Base-by-base conservation (phyloP, 2,888 invertebrate genomes). In the Oligia fasciuncula region DNA sequence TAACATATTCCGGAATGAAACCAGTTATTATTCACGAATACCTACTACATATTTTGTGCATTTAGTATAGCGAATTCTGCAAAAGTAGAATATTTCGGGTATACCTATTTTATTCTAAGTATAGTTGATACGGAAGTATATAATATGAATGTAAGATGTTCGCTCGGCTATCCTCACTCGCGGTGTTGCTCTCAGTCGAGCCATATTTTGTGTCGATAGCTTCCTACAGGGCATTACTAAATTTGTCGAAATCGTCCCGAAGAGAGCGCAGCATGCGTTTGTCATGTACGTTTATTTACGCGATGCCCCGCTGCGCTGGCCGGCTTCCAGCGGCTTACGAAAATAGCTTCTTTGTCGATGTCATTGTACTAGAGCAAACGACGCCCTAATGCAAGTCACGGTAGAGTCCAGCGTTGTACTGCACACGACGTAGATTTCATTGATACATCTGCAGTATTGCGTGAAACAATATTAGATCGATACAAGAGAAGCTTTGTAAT, bases 301-400 rank as follows among this genome's bases (percentile, higher is more conserved):
- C 94, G 93, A 91, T 90, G 93, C 93, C 92, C 93, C 91, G 93
- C 92, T 86, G 92, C 89, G 93, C 94, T 97, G 96, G 96, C 96
- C 90, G 87, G 88, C 90, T 93, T 96, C 96, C 96, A 96, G 95
- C 90, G 89, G 90, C 89, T 90, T 92, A 95, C 96, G 92, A 94
- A 96, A 97, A 97, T 96, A 96, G 95, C 95, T 92, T 92, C 93
- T 94, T 93, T 92, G 92, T 92, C 92, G 95, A 95, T 95, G 96
- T 97, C 96, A 96, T 96, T 96, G 96, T 96, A 96, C 96, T 94
- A 95, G 93, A 91, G 91, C 91, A 91, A 91, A 92, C 91, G 90
- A 89, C 91, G 93, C 93, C 93, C 94, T 94, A 90, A 88, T 88
- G 87, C 86, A 87, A 80, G 80, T 72, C 71, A 70, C 70, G 77